A percentile compares a stretch with the other conserved stretches of the same genome.
phyloP scores from a whole-genome alignment of 2,888 invertebrate species.

The Rhodophaea formosa region DNA sequence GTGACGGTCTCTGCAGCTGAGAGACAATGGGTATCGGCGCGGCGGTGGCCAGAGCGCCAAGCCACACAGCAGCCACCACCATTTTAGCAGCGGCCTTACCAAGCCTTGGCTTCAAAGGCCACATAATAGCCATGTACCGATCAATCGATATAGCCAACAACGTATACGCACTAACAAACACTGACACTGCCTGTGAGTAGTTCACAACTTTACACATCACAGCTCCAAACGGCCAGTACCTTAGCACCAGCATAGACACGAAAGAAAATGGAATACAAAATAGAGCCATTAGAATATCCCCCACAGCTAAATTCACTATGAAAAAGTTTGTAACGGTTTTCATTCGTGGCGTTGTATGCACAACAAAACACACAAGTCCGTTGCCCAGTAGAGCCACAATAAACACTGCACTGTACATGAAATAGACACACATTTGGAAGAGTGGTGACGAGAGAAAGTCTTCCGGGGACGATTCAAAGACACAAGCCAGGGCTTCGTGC shows the following conservation, averaged over 20 bases:
- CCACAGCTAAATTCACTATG: constrained; percentile 93
- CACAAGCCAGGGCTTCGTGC: constrained; percentile 20
- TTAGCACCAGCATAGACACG: constrained; percentile 87
- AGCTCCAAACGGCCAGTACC: constrained; percentile 94
- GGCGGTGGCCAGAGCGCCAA: constrained; percentile 88
- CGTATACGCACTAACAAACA: constrained; percentile 93
- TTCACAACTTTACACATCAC: constrained; percentile 91
- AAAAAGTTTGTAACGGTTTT: constrained; percentile 96
- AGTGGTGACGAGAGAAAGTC: constrained; percentile 66
- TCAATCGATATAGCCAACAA: constrained; percentile 94
- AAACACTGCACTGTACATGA: constrained; percentile 87
- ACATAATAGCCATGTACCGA: constrained; percentile 94
- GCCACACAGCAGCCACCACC: constrained; percentile 87
- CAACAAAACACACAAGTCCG: constrained; percentile 92
- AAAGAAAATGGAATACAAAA: constrained; percentile 96
- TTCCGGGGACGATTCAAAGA: constrained; percentile 35
- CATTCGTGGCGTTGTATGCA: constrained; percentile 91
- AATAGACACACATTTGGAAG: constrained; percentile 85
- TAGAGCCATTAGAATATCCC: constrained; percentile 93
- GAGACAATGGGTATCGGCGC: constrained; percentile 91
- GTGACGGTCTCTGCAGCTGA: constrained; percentile 81
- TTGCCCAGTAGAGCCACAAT: constrained; percentile 87
- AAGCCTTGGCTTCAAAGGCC: constrained; percentile 90
- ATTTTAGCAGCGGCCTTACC: constrained; percentile 85
- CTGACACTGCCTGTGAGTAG: constrained; percentile 90